Percentiles rank a stretch among this genome's conserved stretches.
Conservation (phyloP, 2,113 vertebrate genomes). For the Anolis carolinensis region DNA sequence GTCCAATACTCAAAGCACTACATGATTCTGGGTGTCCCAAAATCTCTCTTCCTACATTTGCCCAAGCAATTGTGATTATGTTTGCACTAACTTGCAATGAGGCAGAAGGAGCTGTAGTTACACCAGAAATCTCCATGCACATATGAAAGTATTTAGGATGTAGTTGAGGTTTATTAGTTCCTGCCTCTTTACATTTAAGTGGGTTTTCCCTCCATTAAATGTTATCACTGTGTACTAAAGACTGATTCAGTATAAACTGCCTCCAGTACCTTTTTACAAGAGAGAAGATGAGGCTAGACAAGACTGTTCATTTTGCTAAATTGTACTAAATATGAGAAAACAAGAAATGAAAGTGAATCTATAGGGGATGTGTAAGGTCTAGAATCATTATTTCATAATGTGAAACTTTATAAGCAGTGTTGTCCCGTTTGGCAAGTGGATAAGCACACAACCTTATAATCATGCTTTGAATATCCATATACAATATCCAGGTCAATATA, state of each 20-base stretch:
- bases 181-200: not conserved
- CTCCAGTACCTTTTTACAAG: not conserved
- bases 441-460: not conserved
- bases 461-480: slow-evolving; percentile 4
- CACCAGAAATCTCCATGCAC: not conserved
- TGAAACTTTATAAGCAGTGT: slow-evolving; percentile 1
- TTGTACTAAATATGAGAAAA: not conserved
- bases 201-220: not conserved
- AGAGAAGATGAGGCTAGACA: not conserved
- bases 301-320: not conserved
- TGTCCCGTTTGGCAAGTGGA: not conserved
- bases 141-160: not conserved
- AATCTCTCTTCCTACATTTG: not conserved
- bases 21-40: too few relatives aligned
- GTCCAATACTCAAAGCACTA: too few relatives aligned
- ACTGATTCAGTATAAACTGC: not conserved
- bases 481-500: slow-evolving; percentile 14
- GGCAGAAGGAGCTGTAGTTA: not conserved
- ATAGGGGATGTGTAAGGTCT: not conserved
- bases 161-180: not conserved
- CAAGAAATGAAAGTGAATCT: not conserved
- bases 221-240: not conserved
- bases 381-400: not conserved
- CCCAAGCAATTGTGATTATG: too few relatives aligned
- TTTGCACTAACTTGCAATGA: not conserved